These are phyloP conservation scores for Megaleporinus macrocephalus DNA, from an alignment of 2,113 vertebrate genomes.

Conservation along the genomic window DNA sequence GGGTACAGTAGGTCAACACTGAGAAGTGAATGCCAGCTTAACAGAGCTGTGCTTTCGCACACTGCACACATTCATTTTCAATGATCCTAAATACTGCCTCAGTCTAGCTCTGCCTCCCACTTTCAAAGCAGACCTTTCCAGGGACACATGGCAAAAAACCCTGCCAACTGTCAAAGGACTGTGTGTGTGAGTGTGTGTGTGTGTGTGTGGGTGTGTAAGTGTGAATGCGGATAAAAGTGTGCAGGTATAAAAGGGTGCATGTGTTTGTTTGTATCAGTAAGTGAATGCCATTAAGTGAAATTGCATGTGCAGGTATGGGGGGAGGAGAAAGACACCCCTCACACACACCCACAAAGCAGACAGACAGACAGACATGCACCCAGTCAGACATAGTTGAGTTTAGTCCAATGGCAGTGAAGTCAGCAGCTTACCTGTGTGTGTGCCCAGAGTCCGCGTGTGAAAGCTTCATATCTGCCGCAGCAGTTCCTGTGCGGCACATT, in stretches of 20 bases:
- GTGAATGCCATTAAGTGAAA: slow-evolving; percentile 20
- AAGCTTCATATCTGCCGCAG: slow-evolving; percentile 73
- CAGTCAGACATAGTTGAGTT: slow-evolving; percentile 55
- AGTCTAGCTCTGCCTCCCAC: slow-evolving; percentile 25
- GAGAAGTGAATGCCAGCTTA: slow-evolving; percentile 12
- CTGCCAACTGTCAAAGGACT: slow-evolving; percentile 33
- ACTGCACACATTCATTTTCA: slow-evolving; percentile 44
- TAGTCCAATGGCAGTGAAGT: slow-evolving; percentile 77
- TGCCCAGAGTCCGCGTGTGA: slow-evolving; percentile 54
- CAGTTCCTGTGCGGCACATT: slow-evolving; percentile 56
- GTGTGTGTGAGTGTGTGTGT: slow-evolving; percentile 17
- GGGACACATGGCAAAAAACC: slow-evolving; percentile 2
- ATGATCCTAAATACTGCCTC: slow-evolving; percentile 30
- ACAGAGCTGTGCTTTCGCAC: slow-evolving; percentile 18
- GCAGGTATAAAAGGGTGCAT: slow-evolving; percentile 15
- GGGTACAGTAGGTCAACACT: slow-evolving; percentile 26
- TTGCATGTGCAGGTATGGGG: not conserved
- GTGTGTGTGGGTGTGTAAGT: slow-evolving; percentile 5
- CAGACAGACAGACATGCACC: slow-evolving; percentile 43
- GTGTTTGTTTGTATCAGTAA: slow-evolving; percentile 7
- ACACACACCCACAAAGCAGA: not conserved
- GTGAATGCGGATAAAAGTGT: not conserved
- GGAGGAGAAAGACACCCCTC: not conserved
- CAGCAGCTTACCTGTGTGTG: slow-evolving; percentile 54
- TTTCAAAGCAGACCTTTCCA: slow-evolving; percentile 20